Base-by-base conservation (phyloP, 2,888 invertebrate genomes). In the Volucella inflata region DNA sequence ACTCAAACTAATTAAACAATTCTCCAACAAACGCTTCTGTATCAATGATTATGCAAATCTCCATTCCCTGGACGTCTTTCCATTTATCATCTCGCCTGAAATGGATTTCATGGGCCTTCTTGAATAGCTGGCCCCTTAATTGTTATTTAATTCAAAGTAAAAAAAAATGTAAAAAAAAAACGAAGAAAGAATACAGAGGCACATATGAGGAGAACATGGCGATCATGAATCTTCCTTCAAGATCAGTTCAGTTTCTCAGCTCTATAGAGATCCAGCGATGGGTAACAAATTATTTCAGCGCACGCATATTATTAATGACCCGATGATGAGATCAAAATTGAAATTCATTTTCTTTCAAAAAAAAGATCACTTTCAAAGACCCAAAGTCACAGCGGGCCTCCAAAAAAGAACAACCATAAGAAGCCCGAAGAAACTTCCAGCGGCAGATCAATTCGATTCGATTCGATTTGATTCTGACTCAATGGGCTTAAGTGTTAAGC, bases 281-380 rank as follows among this genome's bases (percentile, higher is more conserved):
- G 60, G 16, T 36, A 77, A 81, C 68, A 85, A 74, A 77, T 77
- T 77, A 72, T 71, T 57, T 81, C 51, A 80, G 14, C 50, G 81
- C 70, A 67, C 71, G 76, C 53, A 76, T 77, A 76, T 85, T 71
- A 85, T 76, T 85, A 81, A 85, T 85, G 81, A 81, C 77, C 48
- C 67, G 76, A 71, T 81, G 72, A 81, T 85, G 68, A 70, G 81
- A 85, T 68, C 14, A 57, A 81, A 53, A 77, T 77, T 72, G 59
- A 84, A 80, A 84, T 60, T 76, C 60, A 80, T 70, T 46, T 64
- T 59, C 75, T 79, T 59, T 53, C 30, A 30, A 30, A 30, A 30
- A 67, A 75, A 55, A 53, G 70, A 84, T 79, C 70, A 80, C 65
- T 30, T 16, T 8, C 11, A 10, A 46, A 48, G 30, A 30, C 6